Percentiles rank a stretch among this genome's conserved stretches.
These are phyloP conservation scores for Eilema depressum DNA, from an alignment of 2,888 invertebrate genomes.

Conservation along the genomic window DNA sequence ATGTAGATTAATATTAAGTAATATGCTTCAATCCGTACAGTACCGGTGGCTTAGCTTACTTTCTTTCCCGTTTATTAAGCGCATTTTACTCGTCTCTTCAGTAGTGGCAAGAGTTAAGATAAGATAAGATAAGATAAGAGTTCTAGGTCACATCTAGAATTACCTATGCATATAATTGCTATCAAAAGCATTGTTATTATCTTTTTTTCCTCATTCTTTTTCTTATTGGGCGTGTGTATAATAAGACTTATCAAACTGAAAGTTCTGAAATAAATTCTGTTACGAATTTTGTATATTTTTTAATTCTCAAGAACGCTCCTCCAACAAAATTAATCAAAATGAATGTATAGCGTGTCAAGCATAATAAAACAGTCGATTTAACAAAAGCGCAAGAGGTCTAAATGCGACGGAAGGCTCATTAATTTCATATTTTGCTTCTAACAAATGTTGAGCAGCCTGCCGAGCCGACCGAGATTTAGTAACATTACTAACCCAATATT, in stretches of 20 bases:
- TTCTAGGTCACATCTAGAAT: background rate
- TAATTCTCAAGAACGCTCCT: background rate
- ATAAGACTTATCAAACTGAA: background rate
- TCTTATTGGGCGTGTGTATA: too few relatives aligned
- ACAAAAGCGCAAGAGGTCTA: slow-evolving; percentile 1
- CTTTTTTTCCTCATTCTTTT: background rate
- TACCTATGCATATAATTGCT: too few relatives aligned
- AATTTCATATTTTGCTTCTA: slow-evolving; percentile 6
- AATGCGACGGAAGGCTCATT: slow-evolving; percentile 2
- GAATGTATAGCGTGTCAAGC: slow-evolving; percentile 12
- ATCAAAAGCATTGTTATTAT: background rate
- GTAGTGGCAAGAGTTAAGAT: too few relatives aligned
- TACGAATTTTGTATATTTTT: background rate
- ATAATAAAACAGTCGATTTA: slow-evolving; percentile 7
- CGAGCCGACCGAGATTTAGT: background rate
- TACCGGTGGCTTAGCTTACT: background rate
- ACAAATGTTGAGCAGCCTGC: background rate
- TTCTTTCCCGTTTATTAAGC: background rate
- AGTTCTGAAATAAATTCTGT: background rate
- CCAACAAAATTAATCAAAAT: background rate
- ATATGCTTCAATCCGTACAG: background rate
- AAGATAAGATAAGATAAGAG: too few relatives aligned
- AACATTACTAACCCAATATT: background rate
- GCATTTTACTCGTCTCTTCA: background rate
- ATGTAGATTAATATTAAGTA: too few relatives aligned